Base-by-base conservation (phyloP, 2,113 vertebrate species). In the Nothocercus julius region DNA sequence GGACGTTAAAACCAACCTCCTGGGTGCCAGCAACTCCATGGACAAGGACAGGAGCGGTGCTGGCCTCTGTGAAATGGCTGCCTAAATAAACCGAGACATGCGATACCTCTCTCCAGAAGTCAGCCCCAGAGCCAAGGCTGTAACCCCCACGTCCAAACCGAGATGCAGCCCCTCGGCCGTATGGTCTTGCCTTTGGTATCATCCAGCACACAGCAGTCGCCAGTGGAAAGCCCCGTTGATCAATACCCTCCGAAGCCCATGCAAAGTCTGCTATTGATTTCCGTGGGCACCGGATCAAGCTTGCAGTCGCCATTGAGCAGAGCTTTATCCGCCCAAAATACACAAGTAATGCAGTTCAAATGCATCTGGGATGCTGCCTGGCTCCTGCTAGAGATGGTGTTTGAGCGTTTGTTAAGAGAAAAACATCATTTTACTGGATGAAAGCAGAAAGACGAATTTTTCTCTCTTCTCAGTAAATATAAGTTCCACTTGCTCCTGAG, bases 401-500 rank as follows among this genome's bases (percentile, higher is more conserved):
- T 21, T 11, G 42, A 85, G 64, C 18, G 40, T 13, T 9, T 94
- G 78, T 87, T 66, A 61, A 73, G 66, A 79, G 53, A 84, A 76
- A 77, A 51, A 7, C 5, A 2, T 4, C 9, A 4, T 78, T 85
- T 85, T 38, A 11, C 56, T 34, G 30, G 77, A 18, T 76, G 76
- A 82, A 72, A 53, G 56, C 53, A 82, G 80, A 45, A 86, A 88
- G 49, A 90, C 21, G 34, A 40, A 62, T 96, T 95, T 96, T 83
- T 66, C 61, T 92, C 69, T 83, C 80, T 72, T 88, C 79, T 93
- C 82, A 49, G 81, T 94, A 90, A 96, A 88, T 86, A 13, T 56
- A 86, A 95, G 80, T 96, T 96, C 85, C 80, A 92, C 95, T 97
- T 94, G 88, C 92, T 97, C 94, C 90, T 83, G 30, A 73, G 83